These are phyloP conservation scores for Pseudorhiza aurosa DNA, from an alignment of 30 jellyfish, hydroid and myxozoan species.

Conservation along the genomic window DNA sequence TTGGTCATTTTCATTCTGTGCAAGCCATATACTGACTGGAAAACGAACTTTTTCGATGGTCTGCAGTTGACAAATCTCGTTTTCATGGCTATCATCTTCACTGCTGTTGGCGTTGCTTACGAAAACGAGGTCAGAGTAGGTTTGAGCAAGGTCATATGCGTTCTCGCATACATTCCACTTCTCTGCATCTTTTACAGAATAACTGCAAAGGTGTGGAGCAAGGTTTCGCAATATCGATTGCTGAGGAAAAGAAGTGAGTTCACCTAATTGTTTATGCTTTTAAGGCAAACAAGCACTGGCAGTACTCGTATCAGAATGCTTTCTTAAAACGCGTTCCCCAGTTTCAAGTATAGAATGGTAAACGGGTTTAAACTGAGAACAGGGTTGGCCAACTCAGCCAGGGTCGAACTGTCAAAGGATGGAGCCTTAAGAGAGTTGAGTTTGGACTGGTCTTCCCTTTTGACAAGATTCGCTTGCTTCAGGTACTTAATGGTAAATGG, in stretches of 20 bases:
- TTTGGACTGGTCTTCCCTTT: too few relatives aligned
- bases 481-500: too few relatives aligned
- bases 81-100: constrained; percentile 9
- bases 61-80: constrained; percentile 33
- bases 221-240: background rate
- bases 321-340: too few relatives aligned
- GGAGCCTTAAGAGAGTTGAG: too few relatives aligned
- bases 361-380: too few relatives aligned
- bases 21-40: constrained; percentile 24
- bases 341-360: too few relatives aligned
- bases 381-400: too few relatives aligned
- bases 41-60: constrained; percentile 28
- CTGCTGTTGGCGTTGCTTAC: constrained; percentile 40
- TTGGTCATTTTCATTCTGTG: constrained; percentile 9
- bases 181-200: constrained; percentile 11
- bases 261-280: background rate
- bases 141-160: background rate
- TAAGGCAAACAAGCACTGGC: too few relatives aligned
- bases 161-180: constrained; percentile 38
- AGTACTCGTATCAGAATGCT: too few relatives aligned
- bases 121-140: constrained; percentile 13
- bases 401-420: too few relatives aligned
- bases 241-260: background rate
- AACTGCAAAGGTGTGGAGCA: background rate
- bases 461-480: too few relatives aligned